Evolutionary conservation across 2,888 invertebrate species (phyloP), one percentile per base, ranked within the genome.

Genomic region (Melolontha melolontha): DNA sequence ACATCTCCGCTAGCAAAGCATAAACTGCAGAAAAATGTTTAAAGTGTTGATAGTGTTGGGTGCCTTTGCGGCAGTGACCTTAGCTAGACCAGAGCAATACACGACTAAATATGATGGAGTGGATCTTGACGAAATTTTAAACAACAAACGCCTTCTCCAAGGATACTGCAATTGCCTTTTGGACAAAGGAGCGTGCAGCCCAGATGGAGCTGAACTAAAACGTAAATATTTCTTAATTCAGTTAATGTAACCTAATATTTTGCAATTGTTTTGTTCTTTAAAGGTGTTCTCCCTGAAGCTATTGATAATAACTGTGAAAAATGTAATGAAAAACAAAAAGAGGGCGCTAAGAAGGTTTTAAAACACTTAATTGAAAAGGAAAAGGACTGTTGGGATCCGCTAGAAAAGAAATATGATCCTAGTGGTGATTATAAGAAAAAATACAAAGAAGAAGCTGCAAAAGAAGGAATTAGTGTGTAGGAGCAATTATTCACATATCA

Each of bases 31-130:
- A 47, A 66, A 54, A 27, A 66, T 57, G 66, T 50, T 50, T 17
- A 59, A 52, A 12, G 42, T 66, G n/a, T 10, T 66, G 11, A 14
- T 57, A 10, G 59, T 66, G 40, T 50, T 67, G 34, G 17, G 29
- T 12, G 63, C 49, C 39, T 51, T 67, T n/a, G 64, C 16, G 11
- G 34, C 39, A 10, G 66, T 50, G 11, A 27, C 27, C 12, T 16
- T 70, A 16, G 70, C 67, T 22, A 62, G 57, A 49, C 73, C 75
- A 0, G 78, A 73, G 5, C 85, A 85, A 17, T 91, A 91, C 81
- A 89, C 90, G 0, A 88, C 89, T 71, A 90, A 89, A 79, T 92
- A 89, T 83, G 91, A 91, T 80, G 87, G 90, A 78, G 85, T 92
- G 72, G 88, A 92, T 76, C 79, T 92, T 34, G 90, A 91, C 27